Evolutionary conservation across 2,113 vertebrate genomes (phyloP).

Genomic region (Gymnobelideus leadbeateri): DNA sequence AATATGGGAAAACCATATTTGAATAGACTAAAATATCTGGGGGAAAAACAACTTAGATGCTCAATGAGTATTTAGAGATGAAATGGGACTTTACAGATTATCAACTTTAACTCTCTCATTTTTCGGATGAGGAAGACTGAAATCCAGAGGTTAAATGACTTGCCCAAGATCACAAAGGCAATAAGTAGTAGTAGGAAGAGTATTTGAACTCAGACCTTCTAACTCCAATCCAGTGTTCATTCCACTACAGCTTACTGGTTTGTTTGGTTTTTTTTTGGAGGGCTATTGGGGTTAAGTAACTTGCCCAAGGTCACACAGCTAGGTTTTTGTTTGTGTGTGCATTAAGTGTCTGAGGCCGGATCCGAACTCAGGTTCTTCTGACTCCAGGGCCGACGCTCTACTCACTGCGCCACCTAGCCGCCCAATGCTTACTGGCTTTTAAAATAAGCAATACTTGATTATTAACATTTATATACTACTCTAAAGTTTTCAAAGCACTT

Average conservation of each 20-base stretch:
- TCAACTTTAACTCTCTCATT: too few species aligned
- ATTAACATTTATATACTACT: neutral
- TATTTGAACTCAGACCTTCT: neutral
- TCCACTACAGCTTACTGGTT: neutral
- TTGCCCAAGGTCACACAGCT: too few species aligned
- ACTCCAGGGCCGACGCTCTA: too few species aligned
- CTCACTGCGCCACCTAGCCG: too few species aligned
- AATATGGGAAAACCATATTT: neutral
- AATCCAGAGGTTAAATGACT: neutral
- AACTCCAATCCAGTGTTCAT: neutral
- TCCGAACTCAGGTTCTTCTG: too few species aligned
- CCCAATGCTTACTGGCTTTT: neutral
- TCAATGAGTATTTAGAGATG: neutral
- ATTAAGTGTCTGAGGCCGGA: too few species aligned
- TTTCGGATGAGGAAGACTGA: neutral
- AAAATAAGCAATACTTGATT: neutral
- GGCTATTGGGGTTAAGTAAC: too few species aligned
- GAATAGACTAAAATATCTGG: neutral
- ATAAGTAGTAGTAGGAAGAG: neutral
- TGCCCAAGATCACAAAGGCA: neutral
- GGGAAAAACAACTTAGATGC: neutral
- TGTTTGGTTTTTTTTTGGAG: too few species aligned
- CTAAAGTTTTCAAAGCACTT: conserved; percentile 15
- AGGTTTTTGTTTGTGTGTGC: too few species aligned
- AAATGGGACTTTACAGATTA: too few species aligned